phyloP scores from a whole-genome alignment of 2,888 invertebrate genomes.

The Ochropacha duplaris region DNA sequence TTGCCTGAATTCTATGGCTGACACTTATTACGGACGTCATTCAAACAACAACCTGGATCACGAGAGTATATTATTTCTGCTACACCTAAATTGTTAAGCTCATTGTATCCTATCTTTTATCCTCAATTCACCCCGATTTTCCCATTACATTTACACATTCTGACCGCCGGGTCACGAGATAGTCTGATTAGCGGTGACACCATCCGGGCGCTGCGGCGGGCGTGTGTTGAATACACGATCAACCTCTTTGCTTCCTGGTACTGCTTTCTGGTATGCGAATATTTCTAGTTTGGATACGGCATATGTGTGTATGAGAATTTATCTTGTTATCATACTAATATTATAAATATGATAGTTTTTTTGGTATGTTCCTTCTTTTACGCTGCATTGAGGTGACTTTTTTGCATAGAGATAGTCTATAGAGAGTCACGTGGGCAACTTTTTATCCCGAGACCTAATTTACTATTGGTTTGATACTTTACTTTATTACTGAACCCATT shows the following conservation, averaged over 20 bases:
- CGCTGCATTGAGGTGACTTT: too few relatives aligned
- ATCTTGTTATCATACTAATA: too few relatives aligned
- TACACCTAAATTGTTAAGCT: neutral
- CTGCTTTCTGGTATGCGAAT: slow-evolving; percentile 3
- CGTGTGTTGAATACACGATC: slow-evolving; percentile 47
- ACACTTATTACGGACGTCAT: too few relatives aligned
- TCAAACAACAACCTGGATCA: too few relatives aligned
- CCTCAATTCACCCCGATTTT: slow-evolving; percentile 23
- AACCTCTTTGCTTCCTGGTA: slow-evolving; percentile 30
- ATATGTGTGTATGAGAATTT: slow-evolving; percentile 6
- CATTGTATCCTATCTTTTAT: slow-evolving; percentile 21
- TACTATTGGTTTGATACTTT: too few relatives aligned
- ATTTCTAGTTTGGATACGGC: slow-evolving; percentile 10
- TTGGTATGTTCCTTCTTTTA: too few relatives aligned
- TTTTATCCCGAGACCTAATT: too few relatives aligned
- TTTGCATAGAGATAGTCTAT: too few relatives aligned
- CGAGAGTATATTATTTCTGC: neutral
- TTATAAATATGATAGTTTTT: too few relatives aligned
- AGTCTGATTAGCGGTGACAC: slow-evolving; percentile 64
- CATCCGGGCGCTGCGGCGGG: slow-evolving; percentile 27
- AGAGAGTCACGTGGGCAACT: too few relatives aligned
- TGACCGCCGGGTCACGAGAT: slow-evolving; percentile 52
- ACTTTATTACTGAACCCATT: too few relatives aligned
- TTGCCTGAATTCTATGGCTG: too few relatives aligned
- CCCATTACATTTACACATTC: slow-evolving; percentile 36